Evolutionary conservation across 2,797 vertebrate genomes (phyloP).

Genomic region (Mionectes olivaceus): DNA sequence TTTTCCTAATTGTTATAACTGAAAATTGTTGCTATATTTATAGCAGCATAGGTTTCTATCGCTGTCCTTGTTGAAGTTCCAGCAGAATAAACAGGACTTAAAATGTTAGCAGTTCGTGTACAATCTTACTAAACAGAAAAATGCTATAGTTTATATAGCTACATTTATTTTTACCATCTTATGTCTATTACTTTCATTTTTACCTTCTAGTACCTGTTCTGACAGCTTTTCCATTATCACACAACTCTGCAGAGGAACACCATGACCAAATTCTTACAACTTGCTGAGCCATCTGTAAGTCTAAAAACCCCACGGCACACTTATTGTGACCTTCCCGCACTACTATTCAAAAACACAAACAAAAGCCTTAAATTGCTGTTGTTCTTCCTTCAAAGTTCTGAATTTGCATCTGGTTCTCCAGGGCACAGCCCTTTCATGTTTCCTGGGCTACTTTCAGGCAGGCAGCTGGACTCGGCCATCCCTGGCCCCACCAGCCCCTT

Average conservation of each 20-base stretch:
- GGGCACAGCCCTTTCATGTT: background rate
- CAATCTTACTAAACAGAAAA: background rate
- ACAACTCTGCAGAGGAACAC: background rate
- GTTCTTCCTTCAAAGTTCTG: background rate
- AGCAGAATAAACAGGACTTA: background rate
- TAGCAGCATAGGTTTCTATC: background rate
- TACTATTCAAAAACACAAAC: background rate
- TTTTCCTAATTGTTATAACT: background rate
- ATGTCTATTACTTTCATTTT: background rate
- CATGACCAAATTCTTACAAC: background rate
- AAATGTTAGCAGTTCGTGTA: background rate
- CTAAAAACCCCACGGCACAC: background rate
- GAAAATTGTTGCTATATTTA: background rate
- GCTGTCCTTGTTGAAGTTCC: background rate
- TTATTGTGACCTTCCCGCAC: background rate
- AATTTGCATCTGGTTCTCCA: background rate
- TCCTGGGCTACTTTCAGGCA: background rate
- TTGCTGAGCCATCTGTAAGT: background rate
- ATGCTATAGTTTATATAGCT: background rate
- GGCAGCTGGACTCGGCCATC: background rate
- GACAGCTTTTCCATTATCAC: background rate
- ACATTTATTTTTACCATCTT: background rate
- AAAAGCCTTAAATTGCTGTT: background rate
- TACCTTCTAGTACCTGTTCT: background rate
- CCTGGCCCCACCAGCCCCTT: background rate